Evolutionary conservation across 2,113 vertebrate genomes (phyloP), one percentile per base, ranked within the genome.

Genomic region (Rhipidura dahli): DNA sequence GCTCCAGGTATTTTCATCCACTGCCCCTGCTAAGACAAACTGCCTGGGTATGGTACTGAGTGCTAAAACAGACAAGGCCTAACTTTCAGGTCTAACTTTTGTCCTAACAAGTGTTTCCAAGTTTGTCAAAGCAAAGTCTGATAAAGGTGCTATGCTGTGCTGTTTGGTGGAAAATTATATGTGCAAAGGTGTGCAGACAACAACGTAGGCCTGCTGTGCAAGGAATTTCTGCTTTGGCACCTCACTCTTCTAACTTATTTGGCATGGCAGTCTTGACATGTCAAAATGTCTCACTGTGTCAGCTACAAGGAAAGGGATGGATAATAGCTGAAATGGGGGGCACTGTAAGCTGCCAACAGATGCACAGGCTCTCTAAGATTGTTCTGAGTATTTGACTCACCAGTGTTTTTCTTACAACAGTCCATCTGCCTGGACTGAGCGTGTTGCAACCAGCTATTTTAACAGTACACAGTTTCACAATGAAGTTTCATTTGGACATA

Each of bases 401-500:
- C 35, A 30, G 8, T 6, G 4, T 82, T 85, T 70, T 72, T 61
- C 56, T 6, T 68, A 35, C 15, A 88, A 13, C 49, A 61, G 30
- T 75, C 57, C 79, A 5, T 70, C 93, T 91, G 79, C 87, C 76
- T 88, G 27, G 61, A 79, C 65, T 21, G 39, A 82, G 75, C n/a
- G 21, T 89, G 87, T 70, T 87, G 94, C 63, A 96, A 94, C 79
- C 33, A 81, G 72, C 47, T 95, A 88, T 96, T 98, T 97, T 97
- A 97, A 93, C 91, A 85, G 89, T 35, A 61, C 54, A 27, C 42
- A 64, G 97, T 98, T 98, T 96, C 97, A 96, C 87, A 96, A 95
- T n/a, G 37, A 94, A 71, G 97, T 97, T 98, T 98, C 97, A 87
- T 94, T 94, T 98, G 93, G 37, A 51, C 92, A 49, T 49, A 95